A percentile compares a stretch with the other conserved stretches of the same genome.
Conservation (phyloP, 2,888 invertebrate genomes). For the Pegoplata infirma region DNA sequence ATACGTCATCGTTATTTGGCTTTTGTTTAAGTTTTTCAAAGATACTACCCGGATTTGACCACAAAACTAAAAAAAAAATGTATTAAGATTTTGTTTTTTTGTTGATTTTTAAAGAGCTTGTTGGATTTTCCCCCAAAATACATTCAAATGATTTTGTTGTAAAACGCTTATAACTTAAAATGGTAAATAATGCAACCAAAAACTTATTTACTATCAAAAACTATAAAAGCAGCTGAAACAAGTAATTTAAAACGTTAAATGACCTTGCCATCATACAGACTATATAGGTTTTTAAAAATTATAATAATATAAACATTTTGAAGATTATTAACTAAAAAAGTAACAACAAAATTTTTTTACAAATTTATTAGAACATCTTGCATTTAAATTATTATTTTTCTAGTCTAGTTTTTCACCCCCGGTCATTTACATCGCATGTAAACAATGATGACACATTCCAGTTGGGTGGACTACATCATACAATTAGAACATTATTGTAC, state of each 20-base stretch:
- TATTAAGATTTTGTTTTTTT: not conserved
- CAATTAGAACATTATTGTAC: too few species aligned
- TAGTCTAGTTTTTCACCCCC: too few species aligned
- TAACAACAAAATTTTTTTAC: too few species aligned
- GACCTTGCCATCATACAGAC: slow-evolving; percentile 35
- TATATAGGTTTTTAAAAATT: not conserved
- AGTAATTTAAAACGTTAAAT: slow-evolving; percentile 34
- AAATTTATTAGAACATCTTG: too few species aligned
- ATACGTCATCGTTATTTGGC: not conserved
- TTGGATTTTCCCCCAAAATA: slow-evolving; percentile 27
- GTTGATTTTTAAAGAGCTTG: not conserved
- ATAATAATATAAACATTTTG: too few species aligned
- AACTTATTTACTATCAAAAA: not conserved
- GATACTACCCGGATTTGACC: slow-evolving; percentile 30
- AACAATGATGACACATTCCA: too few species aligned
- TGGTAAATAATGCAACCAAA: not conserved
- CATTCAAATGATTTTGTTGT: not conserved
- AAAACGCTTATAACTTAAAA: too few species aligned
- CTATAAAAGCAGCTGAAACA: slow-evolving; percentile 13
- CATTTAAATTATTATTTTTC: too few species aligned
- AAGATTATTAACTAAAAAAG: too few species aligned
- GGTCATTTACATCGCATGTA: too few species aligned
- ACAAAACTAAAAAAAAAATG: not conserved
- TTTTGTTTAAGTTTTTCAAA: not conserved
- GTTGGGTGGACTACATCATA: too few species aligned